Conservation (phyloP, 2,797 vertebrate genomes). For the Borostomias antarcticus region DNA sequence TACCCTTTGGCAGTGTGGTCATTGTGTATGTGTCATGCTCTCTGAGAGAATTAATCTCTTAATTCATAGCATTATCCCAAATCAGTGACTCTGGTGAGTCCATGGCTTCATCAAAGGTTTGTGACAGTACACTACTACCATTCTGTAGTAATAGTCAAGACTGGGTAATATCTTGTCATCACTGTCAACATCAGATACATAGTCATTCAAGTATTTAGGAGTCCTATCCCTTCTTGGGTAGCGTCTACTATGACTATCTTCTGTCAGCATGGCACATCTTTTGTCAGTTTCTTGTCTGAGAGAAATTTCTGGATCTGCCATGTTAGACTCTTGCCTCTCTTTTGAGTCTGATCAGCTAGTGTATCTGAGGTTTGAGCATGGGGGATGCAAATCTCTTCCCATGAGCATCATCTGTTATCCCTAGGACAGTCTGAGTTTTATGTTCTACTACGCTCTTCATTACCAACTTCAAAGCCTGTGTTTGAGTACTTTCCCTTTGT, state of each 20-base stretch:
- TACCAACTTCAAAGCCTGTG: slow-evolving; percentile 18
- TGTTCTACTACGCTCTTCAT: slow-evolving; percentile 23
- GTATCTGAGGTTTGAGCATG: not conserved
- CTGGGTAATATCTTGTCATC: not conserved
- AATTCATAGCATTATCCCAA: not conserved
- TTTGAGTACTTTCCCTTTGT: slow-evolving; percentile 23
- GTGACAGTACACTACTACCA: not conserved
- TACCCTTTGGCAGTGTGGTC: slow-evolving; percentile 7
- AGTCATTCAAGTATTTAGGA: not conserved
- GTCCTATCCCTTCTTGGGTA: not conserved
- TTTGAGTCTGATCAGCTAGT: slow-evolving; percentile 12
- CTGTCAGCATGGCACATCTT: not conserved
- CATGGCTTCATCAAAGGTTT: not conserved
- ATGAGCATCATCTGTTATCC: slow-evolving; percentile 13
- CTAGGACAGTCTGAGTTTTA: slow-evolving; percentile 35
- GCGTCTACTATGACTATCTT: not conserved
- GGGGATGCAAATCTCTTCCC: slow-evolving; percentile 2
- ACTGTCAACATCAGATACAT: not conserved
- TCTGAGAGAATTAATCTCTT: slow-evolving; percentile 17
- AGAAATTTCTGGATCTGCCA: no score
- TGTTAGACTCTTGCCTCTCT: not conserved
- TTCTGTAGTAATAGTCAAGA: not conserved
- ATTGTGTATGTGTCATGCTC: slow-evolving; percentile 28
- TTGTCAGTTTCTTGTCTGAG: slow-evolving; percentile 32
- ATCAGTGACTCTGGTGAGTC: not conserved